Base-by-base conservation (phyloP, 1,140 invertebrate species). In the Cheumatopsyche charites region DNA sequence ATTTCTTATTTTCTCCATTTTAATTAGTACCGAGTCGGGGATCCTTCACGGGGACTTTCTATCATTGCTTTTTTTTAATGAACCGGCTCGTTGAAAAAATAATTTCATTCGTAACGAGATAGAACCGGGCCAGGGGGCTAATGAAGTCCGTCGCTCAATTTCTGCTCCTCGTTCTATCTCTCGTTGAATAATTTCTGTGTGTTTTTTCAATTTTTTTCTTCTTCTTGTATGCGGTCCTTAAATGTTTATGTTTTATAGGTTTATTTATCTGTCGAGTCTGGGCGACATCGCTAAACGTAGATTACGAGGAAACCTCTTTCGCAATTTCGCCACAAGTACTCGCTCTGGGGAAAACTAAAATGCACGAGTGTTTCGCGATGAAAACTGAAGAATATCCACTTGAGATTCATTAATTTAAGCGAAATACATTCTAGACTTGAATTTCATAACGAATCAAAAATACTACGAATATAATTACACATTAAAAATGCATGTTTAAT, bases 1-100 rank as follows among this genome's bases (percentile, higher is more conserved):
- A 47, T 66, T 66, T 66, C 43, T 47, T 25, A 66, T 66, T 42
- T n/a, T 43, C 23, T 66, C 17, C 42, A 15, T 66, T 47, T 66
- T 66, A 66, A 66, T 66, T 66, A 66, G 41, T 47, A 42, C 63
- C 6, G 43, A 58, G 23, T 21, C 17, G 21, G 13, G 21, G 21
- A 21, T 21, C 43, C 63, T 47, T 66, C 19, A 19, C 42, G 19
- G 19, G 13, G 19, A 23, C 47, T 66, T 66, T 25, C 23, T 58
- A 52, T 65, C 62, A 19, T 65, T 65, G 29, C 29, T 25, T 47
- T 66, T 66, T 66, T 66, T 66, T 45, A 66, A 66, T 17, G 36
- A 19, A 47, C 19, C 19, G 63, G 43, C 13, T 47, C 21, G 7
- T n/a, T 19, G 21, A 70, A 70, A 70, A 70, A 69, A 62, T 62